Base-by-base conservation (phyloP, 2,888 invertebrate species). In the Emmelina monodactyla region DNA sequence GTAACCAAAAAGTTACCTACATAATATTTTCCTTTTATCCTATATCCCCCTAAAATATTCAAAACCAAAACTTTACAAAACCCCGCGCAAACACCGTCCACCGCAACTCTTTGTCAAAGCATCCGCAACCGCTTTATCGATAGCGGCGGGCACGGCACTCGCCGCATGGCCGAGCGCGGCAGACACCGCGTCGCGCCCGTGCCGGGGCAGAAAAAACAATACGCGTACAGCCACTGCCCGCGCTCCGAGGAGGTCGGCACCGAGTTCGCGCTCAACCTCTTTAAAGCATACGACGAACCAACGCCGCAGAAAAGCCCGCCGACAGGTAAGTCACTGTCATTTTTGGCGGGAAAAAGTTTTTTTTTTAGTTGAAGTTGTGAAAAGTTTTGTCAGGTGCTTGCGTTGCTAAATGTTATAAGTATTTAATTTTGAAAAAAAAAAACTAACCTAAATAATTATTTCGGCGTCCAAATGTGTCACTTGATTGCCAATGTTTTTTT, bases 121-220 rank as follows among this genome's bases (percentile, higher is more conserved):
- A 3, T 9, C 25, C 14, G 32, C 33, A 19, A 33, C 36, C 4
- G 34, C 31, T 36, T 54, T 55, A 57, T 58, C 58, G 56, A 28
- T 28, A 12, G 3, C 29, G 29, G 3, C 29, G 29, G 14, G 32
- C 39, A 49, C 67, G 76, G 62, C 73, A 71, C 65, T 69, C 66
- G 76, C 69, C 75, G 78, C 60, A 79, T 79, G 79, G 78, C 76
- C 64, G 78, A 79, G 54, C 78, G 78, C 58, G 63, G 67, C 53
- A 75, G 61, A 56, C 55, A 78, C 48, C 78, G 79, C 65, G 78
- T 79, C 69, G 78, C 76, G 73, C 78, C 78, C 38, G 70, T 72
- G 67, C 71, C 66, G 64, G 67, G 58, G 57, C 64, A 69, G 40
- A 76, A 75, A 43, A 72, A 69, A 51, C 75, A 79, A 28, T 80